These are phyloP conservation scores for Gastrophysa polygoni DNA, from an alignment of 2,888 invertebrate genomes.

Conservation along the genomic window DNA sequence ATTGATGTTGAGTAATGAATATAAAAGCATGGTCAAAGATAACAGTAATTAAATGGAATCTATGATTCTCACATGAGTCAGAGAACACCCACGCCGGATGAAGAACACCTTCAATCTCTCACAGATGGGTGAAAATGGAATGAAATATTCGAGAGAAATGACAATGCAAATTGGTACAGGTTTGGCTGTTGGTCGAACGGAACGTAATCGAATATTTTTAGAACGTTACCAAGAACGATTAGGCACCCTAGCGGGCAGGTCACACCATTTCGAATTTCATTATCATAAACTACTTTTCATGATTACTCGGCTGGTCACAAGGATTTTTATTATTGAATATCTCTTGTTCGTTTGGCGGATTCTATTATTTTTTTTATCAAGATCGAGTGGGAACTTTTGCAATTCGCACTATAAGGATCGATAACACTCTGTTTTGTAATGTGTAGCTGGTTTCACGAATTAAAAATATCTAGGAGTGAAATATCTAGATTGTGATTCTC, in stretches of 20 bases:
- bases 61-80: not conserved
- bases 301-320: too few relatives aligned
- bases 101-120: not conserved
- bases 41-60: not conserved
- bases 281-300: conserved; percentile 6
- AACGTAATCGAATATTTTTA: conserved; percentile 19
- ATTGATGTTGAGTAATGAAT: not conserved
- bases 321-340: too few relatives aligned
- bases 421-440: too few relatives aligned
- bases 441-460: too few relatives aligned
- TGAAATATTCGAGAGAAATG: not conserved
- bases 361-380: too few relatives aligned
- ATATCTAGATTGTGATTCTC: too few relatives aligned
- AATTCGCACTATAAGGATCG: too few relatives aligned
- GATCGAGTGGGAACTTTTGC: too few relatives aligned
- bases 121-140: not conserved
- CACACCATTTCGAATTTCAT: not conserved
- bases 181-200: not conserved
- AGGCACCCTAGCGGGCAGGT: not conserved
- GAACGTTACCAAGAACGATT: conserved; percentile 15
- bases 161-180: not conserved
- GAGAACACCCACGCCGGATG: not conserved
- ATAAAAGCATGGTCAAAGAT: too few relatives aligned
- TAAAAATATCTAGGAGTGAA: too few relatives aligned
- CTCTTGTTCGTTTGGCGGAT: too few relatives aligned